phyloP scores from a whole-genome alignment of 2,888 invertebrate genomes.

The Liposcelis brunnea region DNA sequence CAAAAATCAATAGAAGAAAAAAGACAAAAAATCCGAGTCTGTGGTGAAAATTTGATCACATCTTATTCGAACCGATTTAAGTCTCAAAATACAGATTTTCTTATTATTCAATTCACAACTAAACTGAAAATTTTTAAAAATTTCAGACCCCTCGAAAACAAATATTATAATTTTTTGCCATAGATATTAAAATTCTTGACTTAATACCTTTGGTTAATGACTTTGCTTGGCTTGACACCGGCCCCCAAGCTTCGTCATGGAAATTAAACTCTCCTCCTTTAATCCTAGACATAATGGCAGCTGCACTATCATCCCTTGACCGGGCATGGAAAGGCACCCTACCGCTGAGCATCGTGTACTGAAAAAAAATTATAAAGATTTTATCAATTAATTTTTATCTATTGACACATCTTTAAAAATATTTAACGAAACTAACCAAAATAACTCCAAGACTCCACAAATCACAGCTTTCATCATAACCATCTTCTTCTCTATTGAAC shows the following conservation, averaged over 20 bases:
- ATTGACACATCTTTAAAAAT: too few species aligned
- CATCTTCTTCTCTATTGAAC: constrained; percentile 26
- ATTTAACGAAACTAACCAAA: constrained; percentile 34
- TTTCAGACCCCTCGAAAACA: too few species aligned
- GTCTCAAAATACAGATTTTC: neutral
- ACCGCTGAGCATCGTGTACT: constrained; percentile 73
- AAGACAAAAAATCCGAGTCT: too few species aligned
- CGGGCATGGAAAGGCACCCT: constrained; percentile 67
- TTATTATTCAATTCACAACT: neutral
- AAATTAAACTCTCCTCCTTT: constrained; percentile 63
- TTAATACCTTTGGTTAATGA: constrained; percentile 25
- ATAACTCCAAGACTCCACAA: constrained; percentile 93
- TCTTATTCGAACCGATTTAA: too few species aligned
- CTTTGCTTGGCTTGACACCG: constrained; percentile 57
- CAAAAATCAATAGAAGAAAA: too few species aligned
- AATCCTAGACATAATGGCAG: constrained; percentile 61
- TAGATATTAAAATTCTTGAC: too few species aligned
- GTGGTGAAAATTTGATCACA: too few species aligned
- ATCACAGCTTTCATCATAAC: constrained; percentile 87
- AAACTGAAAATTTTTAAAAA: neutral
- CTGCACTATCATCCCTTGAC: constrained; percentile 52
- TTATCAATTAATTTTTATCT: too few species aligned
- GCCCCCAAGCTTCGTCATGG: constrained; percentile 50
- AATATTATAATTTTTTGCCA: too few species aligned
- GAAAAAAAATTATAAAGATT: constrained; percentile 19